Conservation (phyloP, 1,140 invertebrate genomes). For the Venturia canescens region DNA sequence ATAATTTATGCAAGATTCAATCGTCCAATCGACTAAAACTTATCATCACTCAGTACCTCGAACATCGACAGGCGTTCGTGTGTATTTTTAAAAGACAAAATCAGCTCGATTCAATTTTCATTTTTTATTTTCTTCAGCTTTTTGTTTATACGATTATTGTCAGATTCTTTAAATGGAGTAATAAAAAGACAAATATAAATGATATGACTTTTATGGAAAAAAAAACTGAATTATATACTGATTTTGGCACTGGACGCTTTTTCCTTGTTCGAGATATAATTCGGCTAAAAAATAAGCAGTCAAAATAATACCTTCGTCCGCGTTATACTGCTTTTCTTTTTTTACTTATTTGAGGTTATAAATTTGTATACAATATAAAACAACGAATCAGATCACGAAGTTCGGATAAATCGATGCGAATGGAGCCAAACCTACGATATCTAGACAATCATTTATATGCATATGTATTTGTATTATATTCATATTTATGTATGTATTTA, state of each 20-base stretch:
- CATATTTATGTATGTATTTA: neutral
- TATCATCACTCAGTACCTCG: constrained; percentile 44
- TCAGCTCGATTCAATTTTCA: constrained; percentile 49
- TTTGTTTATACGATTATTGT: constrained; percentile 63
- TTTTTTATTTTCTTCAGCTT: too few species aligned
- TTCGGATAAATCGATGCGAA: constrained; percentile 6
- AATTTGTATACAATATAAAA: constrained; percentile 13
- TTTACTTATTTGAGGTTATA: neutral
- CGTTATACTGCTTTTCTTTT: too few species aligned
- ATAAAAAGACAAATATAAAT: constrained; percentile 44
- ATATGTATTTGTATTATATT: constrained; percentile 2
- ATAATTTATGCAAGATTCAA: constrained; percentile 48
- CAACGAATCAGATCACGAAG: neutral
- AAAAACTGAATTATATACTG: constrained; percentile 41
- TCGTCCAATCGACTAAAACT: constrained; percentile 35
- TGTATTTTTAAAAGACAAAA: constrained; percentile 58
- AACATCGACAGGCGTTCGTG: constrained; percentile 38
- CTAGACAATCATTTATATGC: constrained; percentile 25
- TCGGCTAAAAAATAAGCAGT: neutral
- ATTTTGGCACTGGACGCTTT: constrained; percentile 64
- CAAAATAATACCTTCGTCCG: constrained; percentile 23
- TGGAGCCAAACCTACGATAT: constrained; percentile 17
- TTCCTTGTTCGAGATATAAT: neutral
- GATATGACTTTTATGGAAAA: neutral
- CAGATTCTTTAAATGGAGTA: constrained; percentile 58